Evolutionary conservation across 2,888 invertebrate genomes (phyloP).

Genomic region (Euplexia lucipara): DNA sequence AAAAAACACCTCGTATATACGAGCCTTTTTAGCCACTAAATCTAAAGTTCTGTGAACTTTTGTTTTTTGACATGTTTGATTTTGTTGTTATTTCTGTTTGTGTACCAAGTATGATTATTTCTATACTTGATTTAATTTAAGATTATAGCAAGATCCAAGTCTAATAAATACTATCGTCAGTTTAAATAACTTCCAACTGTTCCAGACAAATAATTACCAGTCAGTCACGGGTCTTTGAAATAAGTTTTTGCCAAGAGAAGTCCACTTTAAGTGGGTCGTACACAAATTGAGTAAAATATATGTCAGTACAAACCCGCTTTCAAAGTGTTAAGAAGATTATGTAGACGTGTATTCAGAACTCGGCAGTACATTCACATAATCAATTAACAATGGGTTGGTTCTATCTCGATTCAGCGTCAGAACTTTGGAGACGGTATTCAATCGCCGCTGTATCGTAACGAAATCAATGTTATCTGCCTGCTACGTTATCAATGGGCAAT

Average conservation of each 20-base stretch:
- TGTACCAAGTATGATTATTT: too few relatives aligned
- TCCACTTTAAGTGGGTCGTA: neutral
- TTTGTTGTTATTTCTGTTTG: too few relatives aligned
- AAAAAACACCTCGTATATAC: too few relatives aligned
- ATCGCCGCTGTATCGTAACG: neutral
- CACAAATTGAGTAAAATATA: neutral
- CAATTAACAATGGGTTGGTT: constrained; percentile 43
- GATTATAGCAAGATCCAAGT: too few relatives aligned
- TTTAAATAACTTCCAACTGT: neutral
- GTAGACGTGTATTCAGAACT: constrained; percentile 34
- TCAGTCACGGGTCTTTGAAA: neutral
- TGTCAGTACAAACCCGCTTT: neutral
- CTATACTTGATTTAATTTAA: too few relatives aligned
- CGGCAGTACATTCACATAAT: constrained; percentile 31
- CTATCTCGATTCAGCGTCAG: constrained; percentile 22
- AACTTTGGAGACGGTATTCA: constrained; percentile 35
- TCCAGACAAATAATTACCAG: neutral
- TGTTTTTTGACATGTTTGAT: too few relatives aligned
- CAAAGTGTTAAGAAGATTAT: constrained; percentile 21
- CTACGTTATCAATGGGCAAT: neutral
- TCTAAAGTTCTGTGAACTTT: too few relatives aligned
- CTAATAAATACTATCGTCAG: neutral
- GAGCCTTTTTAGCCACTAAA: too few relatives aligned
- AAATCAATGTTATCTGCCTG: neutral
- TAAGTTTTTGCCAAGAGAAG: neutral